phyloP scores from a whole-genome alignment of 2,113 vertebrate species.

The Reinhardtius hippoglossoides region DNA sequence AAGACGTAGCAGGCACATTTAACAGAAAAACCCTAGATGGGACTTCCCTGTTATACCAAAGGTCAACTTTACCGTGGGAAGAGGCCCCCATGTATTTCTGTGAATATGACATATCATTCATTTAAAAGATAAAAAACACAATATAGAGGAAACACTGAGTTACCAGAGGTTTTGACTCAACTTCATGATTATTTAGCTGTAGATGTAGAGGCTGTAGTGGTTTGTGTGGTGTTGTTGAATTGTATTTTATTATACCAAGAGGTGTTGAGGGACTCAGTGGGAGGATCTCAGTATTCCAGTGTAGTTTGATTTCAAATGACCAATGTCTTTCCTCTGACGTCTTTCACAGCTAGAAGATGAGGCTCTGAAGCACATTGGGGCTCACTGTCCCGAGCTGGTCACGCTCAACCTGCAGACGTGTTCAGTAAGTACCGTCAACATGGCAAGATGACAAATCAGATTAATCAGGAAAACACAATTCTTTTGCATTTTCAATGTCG shows the following conservation, averaged over 20 bases:
- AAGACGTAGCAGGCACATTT: not conserved
- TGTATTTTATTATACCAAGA: not conserved
- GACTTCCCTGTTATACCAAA: not conserved
- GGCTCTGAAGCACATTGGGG: constrained; percentile 95
- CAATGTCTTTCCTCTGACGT: not conserved
- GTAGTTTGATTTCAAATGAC: not conserved
- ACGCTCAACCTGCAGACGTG: constrained; percentile 97
- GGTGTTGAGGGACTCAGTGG: not conserved
- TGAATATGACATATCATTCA: not conserved
- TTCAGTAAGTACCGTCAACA: constrained; percentile 86
- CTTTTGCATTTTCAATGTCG: not conserved
- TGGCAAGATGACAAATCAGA: not conserved
- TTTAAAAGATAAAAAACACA: not conserved
- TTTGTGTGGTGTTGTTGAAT: not conserved
- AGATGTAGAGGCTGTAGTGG: not conserved
- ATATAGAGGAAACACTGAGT: not conserved
- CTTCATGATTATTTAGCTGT: not conserved
- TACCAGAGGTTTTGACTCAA: not conserved
- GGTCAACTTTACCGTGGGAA: constrained; percentile 7
- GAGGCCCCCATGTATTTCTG: not conserved
- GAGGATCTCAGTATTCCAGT: not conserved
- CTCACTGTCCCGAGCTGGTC: constrained; percentile 94
- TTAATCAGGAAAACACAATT: not conserved
- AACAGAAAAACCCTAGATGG: not conserved
- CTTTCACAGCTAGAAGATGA: constrained; percentile 91